Base-by-base conservation (phyloP, 2,888 invertebrate genomes). In the Epiblema foenella region DNA sequence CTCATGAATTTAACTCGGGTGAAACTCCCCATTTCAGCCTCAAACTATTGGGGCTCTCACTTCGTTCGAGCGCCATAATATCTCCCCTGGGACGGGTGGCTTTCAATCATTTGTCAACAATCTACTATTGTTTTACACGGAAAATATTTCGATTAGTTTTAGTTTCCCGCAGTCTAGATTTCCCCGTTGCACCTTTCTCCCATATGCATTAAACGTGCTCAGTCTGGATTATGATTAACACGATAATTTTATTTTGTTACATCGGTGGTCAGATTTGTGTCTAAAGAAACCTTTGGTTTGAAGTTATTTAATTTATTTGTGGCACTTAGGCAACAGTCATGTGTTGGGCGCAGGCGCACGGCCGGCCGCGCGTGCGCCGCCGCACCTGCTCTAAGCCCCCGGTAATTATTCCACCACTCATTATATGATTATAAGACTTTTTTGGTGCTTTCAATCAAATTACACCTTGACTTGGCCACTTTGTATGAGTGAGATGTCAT, bases 401-500 rank as follows among this genome's bases (percentile, higher is more conserved):
- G 85, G 86, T 91, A 93, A 93, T 93, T 93, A 93, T 93, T 89
- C 91, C 86, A 87, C 90, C 90, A 90, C 91, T 92, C 91, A 92
- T 93, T 90, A 91, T 90, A 91, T 91, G 90, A 93, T 93, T 91
- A 93, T 91, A 89, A 88, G 87, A 91, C 87, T 92, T 93, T 93
- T 93, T 93, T 93, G 91, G 91, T 91, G 91, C 93, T 93, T 92
- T 93, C 93, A 93, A 93, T 93, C 93, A 92, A 93, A 93, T 93
- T 93, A 93, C 93, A 93, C 93, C 92, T 93, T 93, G 88, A 87
- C 82, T 81, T 77, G 85, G 85, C 85, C 87, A 89, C 88, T 91
- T 90, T 83, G 88, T 85, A 85, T 75, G 88, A 93, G 89, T 93
- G 88, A 93, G 93, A 93, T 93, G 93, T 93, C 93, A 90, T 92